These are phyloP conservation scores for Zophobas morio DNA, from an alignment of 1,140 invertebrate species.

Conservation along the genomic window DNA sequence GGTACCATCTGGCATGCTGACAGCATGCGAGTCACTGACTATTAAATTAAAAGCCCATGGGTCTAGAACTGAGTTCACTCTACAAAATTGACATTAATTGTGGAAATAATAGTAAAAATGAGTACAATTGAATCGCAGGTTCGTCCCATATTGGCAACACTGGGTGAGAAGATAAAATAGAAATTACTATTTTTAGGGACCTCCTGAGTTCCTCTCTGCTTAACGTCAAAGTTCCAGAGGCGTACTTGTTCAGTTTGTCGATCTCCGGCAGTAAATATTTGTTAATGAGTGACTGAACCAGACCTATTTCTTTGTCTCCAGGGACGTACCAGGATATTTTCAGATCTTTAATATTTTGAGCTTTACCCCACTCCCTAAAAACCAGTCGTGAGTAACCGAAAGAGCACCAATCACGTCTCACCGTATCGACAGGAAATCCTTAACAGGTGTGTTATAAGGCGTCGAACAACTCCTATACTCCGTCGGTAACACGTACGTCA, in stretches of 20 bases:
- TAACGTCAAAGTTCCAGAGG: constrained; percentile 64
- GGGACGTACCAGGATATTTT: constrained; percentile 86
- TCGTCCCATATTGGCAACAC: constrained; percentile 76
- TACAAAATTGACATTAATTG: constrained; percentile 49
- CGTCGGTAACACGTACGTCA: constrained; percentile 75
- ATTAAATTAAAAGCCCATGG: constrained; percentile 66
- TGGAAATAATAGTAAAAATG: background rate
- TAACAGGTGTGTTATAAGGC: constrained; percentile 76
- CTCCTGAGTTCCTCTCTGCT: constrained; percentile 66
- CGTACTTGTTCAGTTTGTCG: constrained; percentile 70
- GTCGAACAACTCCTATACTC: constrained; percentile 76
- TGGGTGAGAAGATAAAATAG: constrained; percentile 72
- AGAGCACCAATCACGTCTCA: constrained; percentile 61
- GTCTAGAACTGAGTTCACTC: constrained; percentile 63
- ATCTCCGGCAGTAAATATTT: constrained; percentile 76
- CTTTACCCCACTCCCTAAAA: constrained; percentile 84
- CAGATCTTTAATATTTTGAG: constrained; percentile 76
- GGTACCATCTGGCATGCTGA: constrained; percentile 75
- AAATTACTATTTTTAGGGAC: constrained; percentile 68
- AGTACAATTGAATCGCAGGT: constrained; percentile 71
- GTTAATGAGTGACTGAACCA: constrained; percentile 76
- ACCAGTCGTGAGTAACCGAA: background rate
- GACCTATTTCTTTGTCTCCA: constrained; percentile 76
- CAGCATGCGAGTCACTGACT: constrained; percentile 65
- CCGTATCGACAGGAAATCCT: constrained; percentile 82